Evolutionary conservation across 2,113 vertebrate species (phyloP).

Genomic region (Salvator merianae): DNA sequence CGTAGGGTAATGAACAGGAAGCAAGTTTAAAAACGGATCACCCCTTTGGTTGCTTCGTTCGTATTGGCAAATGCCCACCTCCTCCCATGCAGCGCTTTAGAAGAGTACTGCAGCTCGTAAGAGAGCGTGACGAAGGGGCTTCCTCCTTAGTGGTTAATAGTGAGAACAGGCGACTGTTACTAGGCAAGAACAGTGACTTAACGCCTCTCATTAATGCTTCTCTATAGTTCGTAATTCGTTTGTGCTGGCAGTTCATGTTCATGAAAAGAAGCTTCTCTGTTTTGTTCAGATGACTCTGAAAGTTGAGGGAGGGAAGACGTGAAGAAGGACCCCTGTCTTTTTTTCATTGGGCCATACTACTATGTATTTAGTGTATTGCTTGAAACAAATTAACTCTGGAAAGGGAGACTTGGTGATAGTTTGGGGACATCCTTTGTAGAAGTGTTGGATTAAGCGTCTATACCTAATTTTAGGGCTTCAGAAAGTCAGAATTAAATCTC

Average conservation of each 20-base stretch:
- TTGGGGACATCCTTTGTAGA: no score
- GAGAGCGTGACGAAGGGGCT: not conserved
- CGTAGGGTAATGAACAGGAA: not conserved
- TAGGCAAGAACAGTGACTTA: not conserved
- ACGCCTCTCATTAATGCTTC: not conserved
- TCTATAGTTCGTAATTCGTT: not conserved
- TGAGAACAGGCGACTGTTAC: not conserved
- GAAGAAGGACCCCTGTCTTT: no score
- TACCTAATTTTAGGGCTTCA: not conserved
- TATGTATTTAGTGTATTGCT: not conserved
- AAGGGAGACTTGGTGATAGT: not conserved
- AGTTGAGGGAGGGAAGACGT: no score
- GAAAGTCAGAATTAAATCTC: not conserved
- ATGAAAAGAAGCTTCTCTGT: no score
- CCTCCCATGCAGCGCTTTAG: not conserved
- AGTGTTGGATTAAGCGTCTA: not conserved
- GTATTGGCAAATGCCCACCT: not conserved
- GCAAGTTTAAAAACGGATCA: not conserved
- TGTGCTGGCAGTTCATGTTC: no score
- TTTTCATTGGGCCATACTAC: no score
- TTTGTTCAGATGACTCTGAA: no score
- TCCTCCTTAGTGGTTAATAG: not conserved
- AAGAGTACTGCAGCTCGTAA: not conserved
- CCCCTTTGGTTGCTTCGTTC: not conserved
- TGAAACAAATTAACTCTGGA: not conserved